Evolutionary conservation across 2,797 vertebrate species (phyloP), one percentile per base, ranked within the genome.

Genomic region (Catostomus latipinnis): DNA sequence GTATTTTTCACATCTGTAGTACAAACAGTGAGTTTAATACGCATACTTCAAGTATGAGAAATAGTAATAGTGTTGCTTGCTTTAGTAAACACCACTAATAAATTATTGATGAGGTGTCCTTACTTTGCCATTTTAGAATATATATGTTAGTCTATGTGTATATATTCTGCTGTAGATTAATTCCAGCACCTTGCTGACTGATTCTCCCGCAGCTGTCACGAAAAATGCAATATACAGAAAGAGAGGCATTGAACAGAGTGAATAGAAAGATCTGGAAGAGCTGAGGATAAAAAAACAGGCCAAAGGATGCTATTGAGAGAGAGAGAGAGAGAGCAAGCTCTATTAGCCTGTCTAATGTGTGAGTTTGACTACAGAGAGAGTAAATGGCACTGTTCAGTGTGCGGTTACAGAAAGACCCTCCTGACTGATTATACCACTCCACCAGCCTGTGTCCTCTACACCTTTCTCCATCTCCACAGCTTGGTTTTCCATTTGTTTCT

Each of bases 381-480:
- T 82, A 82, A 82, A 82, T 78, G 75, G 76, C 69, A 78, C 14
- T 76, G 68, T 78, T 72, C 68, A 67, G 62, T 71, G 71, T 68
- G 54, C 18, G 12, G 63, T 60, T 58, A 74, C 60, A 78, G 74
- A 62, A 60, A 78, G 67, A 67, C 71, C 54, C 62, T 74, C 54
- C 54, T 71, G 66, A 57, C 77, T 73, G 77, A 79, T 79, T 72
- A 72, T 66, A 79, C 43, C 70, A 22, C 75, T 82, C 81, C 54
- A 16, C 9, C 75, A 61, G 34, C 56, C 67, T 16, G 6, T 6
- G 13, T 14, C 34, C 16, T 46, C 52, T 58, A 16, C 45, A 6
- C 7, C 63, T 43, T 6, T 22, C 69, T 77, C 48, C 11, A 43
- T 68, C 60, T 58, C 57, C 62, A 52, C 34, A 66, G 22, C 63